Evolutionary conservation across 2,113 vertebrate species (phyloP), one percentile per base, ranked within the genome.

Genomic region (Gulo gulo): DNA sequence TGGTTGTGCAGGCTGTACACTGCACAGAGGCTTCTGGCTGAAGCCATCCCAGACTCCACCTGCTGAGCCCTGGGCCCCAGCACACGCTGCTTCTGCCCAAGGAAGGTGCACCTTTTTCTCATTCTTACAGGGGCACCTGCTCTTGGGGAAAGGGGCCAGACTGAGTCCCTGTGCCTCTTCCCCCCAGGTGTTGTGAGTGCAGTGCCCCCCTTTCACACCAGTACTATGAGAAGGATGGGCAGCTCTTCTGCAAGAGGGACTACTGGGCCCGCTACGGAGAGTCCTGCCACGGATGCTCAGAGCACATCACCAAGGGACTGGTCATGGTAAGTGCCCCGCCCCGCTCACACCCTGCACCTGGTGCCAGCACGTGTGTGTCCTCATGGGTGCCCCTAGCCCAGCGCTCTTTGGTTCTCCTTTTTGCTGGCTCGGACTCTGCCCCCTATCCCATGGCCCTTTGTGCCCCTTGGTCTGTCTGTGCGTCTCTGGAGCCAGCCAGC

Each of bases 151-250:
- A 45, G 42, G 34, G 9, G 67, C 61, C 21, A 0, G 6, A 1
- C 47, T 96, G 31, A 97, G 67, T 45, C 67, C 47, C 1, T 0
- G 2, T 52, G 52, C 81, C 31, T 65, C 52, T 74, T 14, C n/a
- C 59, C 14, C 0, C 0, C 97, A 99, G 99, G 98, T 99, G 99
- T 97, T 99, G 99, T 20, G 99, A 99, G 74, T 99, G 99, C 13
- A 99, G 99, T 21, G 97, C 98, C 23, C 99, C 99, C 8, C 99
- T 99, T 78, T 99, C 99, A 9, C 99, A 99, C 98, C 99, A 99
- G 99, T 99, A 99, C 98, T 99, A 99, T 6, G 99, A 99, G 98
- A 99, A 99, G 98, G 99, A 99, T 98, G 99, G 99, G 10, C 99
- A 97, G 69, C 99, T 99, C 74, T 99, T 99, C 99, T 99, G 99